These are phyloP conservation scores for Digitonthophagus gazella DNA, from an alignment of 2,888 invertebrate genomes.

Conservation along the genomic window DNA sequence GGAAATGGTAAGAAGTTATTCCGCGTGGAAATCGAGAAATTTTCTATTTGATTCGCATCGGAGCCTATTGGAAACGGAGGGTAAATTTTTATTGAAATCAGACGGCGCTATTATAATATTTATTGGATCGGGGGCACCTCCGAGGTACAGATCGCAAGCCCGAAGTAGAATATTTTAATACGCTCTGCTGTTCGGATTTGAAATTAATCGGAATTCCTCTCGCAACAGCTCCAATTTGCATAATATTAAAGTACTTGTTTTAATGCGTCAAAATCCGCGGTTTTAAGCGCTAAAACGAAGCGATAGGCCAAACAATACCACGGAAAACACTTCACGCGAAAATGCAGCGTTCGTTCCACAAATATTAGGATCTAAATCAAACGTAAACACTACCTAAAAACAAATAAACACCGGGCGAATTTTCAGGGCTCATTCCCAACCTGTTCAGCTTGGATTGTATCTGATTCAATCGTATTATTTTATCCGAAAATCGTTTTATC, in stretches of 20 bases:
- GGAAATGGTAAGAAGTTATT: not conserved
- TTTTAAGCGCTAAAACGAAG: not conserved
- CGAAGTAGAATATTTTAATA: not conserved
- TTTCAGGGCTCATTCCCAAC: not conserved
- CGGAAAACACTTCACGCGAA: not conserved
- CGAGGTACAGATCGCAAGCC: not conserved
- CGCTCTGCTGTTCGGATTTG: not conserved
- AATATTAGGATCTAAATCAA: not conserved
- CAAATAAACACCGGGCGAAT: not conserved
- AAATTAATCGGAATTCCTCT: not conserved
- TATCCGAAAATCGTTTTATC: too few relatives aligned
- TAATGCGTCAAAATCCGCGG: not conserved
- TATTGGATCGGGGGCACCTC: constrained; percentile 11
- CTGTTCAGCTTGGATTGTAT: not conserved
- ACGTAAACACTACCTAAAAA: not conserved
- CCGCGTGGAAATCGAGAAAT: not conserved
- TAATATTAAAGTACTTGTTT: not conserved
- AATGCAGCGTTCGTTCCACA: not conserved
- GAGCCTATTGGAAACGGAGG: constrained; percentile 8
- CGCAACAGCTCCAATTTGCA: not conserved
- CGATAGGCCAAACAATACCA: not conserved
- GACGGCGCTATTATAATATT: constrained; percentile 20
- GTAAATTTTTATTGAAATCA: constrained; percentile 22
- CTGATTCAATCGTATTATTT: too few relatives aligned
- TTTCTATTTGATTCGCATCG: not conserved